Conservation (phyloP, 2,888 invertebrate genomes). For the Rhingia rostrata region DNA sequence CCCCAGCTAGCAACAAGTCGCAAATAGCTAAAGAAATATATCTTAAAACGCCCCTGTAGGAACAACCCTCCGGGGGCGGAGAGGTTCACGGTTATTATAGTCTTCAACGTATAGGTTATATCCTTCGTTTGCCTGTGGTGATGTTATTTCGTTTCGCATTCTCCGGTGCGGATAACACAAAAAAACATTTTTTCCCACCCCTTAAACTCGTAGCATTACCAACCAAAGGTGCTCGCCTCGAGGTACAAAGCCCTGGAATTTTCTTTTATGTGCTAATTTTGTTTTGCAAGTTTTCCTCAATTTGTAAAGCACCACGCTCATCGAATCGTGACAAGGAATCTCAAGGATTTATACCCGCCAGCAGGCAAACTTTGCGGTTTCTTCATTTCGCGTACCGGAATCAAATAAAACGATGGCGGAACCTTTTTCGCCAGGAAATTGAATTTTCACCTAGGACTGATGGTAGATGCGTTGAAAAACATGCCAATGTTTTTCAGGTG, state of each 20-base stretch:
- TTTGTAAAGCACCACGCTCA: slow-evolving; percentile 41
- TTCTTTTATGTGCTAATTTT: slow-evolving; percentile 64
- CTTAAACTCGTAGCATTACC: neutral
- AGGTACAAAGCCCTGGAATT: slow-evolving; percentile 46
- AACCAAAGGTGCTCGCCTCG: neutral
- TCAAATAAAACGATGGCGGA: slow-evolving; percentile 53
- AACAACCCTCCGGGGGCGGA: slow-evolving; percentile 35
- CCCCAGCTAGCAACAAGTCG: slow-evolving; percentile 59
- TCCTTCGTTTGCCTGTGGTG: slow-evolving; percentile 29
- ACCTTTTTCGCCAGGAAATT: slow-evolving; percentile 49
- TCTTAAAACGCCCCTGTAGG: slow-evolving; percentile 35
- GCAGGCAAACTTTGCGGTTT: slow-evolving; percentile 44
- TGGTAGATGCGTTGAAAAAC: neutral
- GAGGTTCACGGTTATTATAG: slow-evolving; percentile 33
- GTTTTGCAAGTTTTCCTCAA: slow-evolving; percentile 58
- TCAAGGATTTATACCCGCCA: slow-evolving; percentile 47
- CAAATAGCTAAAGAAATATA: slow-evolving; percentile 61
- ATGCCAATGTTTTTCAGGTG: slow-evolving; percentile 11
- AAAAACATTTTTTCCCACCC: slow-evolving; percentile 12
- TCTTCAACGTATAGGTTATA: slow-evolving; percentile 25
- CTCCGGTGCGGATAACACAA: neutral
- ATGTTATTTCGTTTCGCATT: slow-evolving; percentile 35
- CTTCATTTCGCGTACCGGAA: slow-evolving; percentile 26
- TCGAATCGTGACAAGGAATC: slow-evolving; percentile 53
- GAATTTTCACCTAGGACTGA: slow-evolving; percentile 36